Base-by-base conservation (phyloP, 53 echinoderm and acorn worm species). In the Echinometra lucunter region DNA sequence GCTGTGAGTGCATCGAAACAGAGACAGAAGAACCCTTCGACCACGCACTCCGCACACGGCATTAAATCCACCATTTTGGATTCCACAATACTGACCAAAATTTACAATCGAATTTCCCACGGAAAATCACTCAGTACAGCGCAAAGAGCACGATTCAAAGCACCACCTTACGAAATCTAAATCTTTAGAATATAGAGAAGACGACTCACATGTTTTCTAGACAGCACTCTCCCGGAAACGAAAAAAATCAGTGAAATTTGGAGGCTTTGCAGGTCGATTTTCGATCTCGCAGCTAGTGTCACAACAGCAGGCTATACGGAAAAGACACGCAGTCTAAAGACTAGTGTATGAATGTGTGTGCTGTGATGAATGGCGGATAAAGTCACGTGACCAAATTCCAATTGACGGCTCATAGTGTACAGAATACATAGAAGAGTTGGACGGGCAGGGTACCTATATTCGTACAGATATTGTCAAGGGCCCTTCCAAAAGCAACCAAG, bases 381-480 rank as follows among this genome's bases (percentile, higher is more conserved):
- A 66, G 95, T 97, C 97, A 97, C 97, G 97, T 97, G 97, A 97
- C 93, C 37, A 55, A 95, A 95, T 95, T 97, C 95, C 96, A 95
- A 95, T 91, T 91, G 91, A 91, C 91, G 91, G 91, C 69, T 70
- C 44, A 66, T 44, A 91, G n/a, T 47, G 91, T 91, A 91, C 91
- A 91, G 66, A 91, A 67, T 91, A 91, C 91, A 91, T 91, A 91
- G 91, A 91, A 91, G 91, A 91, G 91, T 91, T 91, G 91, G 25
- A 23, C 91, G 27, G 69, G 91, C 70, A 58, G 91, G 91, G 70
- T 91, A 45, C n/a, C 91, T 66, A 66, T 91, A 91, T 91, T 66
- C 91, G 91, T 66, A 66, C 70, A 30, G 91, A 67, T 67, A 91
- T 67, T 45, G 91, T 91, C 91, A 27, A 91, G 91, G 60, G 91